These are phyloP conservation scores for Microcebus murinus DNA, from an alignment of 2,113 vertebrate genomes.

Conservation along the genomic window DNA sequence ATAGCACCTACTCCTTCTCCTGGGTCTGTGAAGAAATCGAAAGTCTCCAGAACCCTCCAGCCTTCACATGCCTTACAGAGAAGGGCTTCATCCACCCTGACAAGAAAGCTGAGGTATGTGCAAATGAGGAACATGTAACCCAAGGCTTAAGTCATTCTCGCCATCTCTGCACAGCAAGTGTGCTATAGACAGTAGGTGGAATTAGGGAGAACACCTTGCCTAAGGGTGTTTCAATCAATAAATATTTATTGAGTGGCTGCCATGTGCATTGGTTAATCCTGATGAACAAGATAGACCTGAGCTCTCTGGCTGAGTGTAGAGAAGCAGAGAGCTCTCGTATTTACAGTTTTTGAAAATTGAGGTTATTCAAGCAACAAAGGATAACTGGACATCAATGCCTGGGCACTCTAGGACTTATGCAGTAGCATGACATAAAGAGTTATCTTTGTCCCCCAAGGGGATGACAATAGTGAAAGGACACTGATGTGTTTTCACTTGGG, in stretches of 20 bases:
- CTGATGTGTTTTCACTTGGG: neutral
- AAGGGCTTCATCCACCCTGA: constrained; percentile 87
- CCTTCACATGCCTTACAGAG: constrained; percentile 90
- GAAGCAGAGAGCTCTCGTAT: neutral
- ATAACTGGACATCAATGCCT: neutral
- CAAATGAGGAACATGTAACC: neutral
- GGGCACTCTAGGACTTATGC: neutral
- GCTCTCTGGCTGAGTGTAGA: neutral
- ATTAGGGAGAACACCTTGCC: neutral
- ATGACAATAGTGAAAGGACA: neutral
- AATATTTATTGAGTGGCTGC: neutral
- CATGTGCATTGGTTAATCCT: neutral
- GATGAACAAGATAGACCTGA: neutral
- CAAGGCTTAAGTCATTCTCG: neutral
- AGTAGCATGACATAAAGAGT: neutral
- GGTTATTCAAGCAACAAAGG: neutral
- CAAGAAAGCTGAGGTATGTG: constrained; percentile 89
- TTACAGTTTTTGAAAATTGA: neutral
- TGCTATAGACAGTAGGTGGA: neutral
- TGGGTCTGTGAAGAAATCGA: constrained; percentile 89
- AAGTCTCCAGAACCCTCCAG: constrained; percentile 65
- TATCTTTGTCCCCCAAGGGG: neutral
- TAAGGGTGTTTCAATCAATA: neutral
- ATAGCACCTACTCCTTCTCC: constrained; percentile 86
- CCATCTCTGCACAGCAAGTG: neutral